Evolutionary conservation across 2,888 invertebrate species (phyloP).

Genomic region (Sarcophaga caerulescens): DNA sequence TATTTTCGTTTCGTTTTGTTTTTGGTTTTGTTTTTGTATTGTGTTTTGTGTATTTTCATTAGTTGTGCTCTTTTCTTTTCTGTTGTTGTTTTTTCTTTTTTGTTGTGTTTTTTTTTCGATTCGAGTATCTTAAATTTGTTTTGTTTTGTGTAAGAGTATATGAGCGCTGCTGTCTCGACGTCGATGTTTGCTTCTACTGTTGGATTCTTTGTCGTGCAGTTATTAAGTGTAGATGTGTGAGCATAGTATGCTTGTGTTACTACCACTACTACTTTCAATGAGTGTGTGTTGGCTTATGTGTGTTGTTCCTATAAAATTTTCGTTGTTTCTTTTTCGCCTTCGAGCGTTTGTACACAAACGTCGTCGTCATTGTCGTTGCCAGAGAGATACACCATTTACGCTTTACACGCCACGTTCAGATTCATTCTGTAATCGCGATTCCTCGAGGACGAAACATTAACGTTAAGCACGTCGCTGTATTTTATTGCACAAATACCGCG

Average conservation of each 20-base stretch:
- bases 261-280: conserved; percentile 46
- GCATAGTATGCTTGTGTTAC: conserved; percentile 61
- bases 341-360: conserved; percentile 70
- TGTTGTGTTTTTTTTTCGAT: neutral
- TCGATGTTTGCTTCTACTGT: conserved; percentile 58
- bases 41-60: neutral
- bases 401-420: conserved; percentile 80
- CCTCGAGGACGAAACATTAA: conserved; percentile 81
- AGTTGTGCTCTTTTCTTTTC: conserved; percentile 34
- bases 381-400: conserved; percentile 77
- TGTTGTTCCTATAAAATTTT: conserved; percentile 68
- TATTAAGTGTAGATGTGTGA: conserved; percentile 11
- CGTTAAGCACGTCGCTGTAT: conserved; percentile 79
- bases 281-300: conserved; percentile 42
- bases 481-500: conserved; percentile 70
- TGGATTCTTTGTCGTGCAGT: conserved; percentile 51
- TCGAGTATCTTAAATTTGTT: conserved; percentile 16
- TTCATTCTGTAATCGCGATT: conserved; percentile 82
- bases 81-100: conserved; percentile 39
- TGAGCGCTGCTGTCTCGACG: conserved; percentile 52
- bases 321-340: conserved; percentile 74
- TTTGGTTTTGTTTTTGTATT: conserved; percentile 49
- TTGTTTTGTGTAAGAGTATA: conserved; percentile 27
- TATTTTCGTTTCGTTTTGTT: conserved; percentile 49
- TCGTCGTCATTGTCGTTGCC: conserved; percentile 56